Evolutionary conservation across 1,140 invertebrate genomes (phyloP).

Genomic region (Cotesia glomerata): DNA sequence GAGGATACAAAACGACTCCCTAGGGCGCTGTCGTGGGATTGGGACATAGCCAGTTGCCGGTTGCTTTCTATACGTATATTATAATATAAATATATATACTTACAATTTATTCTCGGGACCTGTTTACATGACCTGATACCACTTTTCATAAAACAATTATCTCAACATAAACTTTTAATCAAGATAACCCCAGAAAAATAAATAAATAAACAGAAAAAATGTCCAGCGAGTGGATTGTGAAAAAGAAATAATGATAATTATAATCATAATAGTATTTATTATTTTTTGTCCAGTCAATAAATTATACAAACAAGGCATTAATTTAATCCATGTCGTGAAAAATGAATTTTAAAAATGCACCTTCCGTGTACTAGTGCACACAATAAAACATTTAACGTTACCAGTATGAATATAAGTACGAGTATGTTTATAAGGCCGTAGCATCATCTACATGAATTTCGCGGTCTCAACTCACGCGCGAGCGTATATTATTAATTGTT

Average conservation of each 20-base stretch:
- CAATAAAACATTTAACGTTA: neutral
- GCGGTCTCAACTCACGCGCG: conserved; percentile 22
- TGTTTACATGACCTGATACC: conserved; percentile 3
- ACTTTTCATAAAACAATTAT: neutral
- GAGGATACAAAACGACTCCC: conserved; percentile 1
- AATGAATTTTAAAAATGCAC: no score
- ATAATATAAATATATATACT: no score
- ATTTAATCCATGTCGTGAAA: neutral
- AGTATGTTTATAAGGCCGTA: neutral
- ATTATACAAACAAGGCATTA: conserved; percentile 16
- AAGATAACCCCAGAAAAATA: no score
- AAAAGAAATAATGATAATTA: neutral
- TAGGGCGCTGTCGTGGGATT: conserved; percentile 22
- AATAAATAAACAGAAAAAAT: no score
- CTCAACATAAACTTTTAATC: neutral
- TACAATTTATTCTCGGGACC: conserved; percentile 17
- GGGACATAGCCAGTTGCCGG: neutral
- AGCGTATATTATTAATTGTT: conserved; percentile 59
- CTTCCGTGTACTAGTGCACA: neutral
- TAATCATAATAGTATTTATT: neutral
- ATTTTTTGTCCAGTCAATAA: conserved; percentile 16
- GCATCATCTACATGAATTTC: conserved; percentile 24
- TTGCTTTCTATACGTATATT: neutral
- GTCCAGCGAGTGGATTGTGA: no score
- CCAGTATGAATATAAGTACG: no score